Evolutionary conservation across 2,888 invertebrate genomes (phyloP).

Genomic region (Lydus trimaculatus): DNA sequence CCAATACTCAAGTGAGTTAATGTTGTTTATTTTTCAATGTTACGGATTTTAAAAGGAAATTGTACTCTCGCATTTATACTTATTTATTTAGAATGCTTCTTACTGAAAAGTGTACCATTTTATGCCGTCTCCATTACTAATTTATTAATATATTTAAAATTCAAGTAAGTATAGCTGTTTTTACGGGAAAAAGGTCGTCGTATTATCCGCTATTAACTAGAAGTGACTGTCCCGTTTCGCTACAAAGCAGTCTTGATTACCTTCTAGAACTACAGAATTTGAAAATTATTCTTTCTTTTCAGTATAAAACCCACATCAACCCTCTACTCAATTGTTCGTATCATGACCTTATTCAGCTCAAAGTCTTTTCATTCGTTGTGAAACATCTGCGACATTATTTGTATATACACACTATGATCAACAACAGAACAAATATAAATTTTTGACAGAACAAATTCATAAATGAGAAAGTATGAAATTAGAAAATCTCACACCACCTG

Average conservation of each 20-base stretch:
- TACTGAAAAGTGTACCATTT: background rate
- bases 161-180: background rate
- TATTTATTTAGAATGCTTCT: too few species aligned
- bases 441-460: conserved; percentile 19
- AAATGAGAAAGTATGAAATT: conserved; percentile 38
- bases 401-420: conserved; percentile 11
- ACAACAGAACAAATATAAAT: conserved; percentile 22
- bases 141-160: background rate
- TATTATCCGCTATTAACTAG: background rate
- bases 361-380: background rate
- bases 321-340: conserved; percentile 19
- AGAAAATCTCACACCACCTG: conserved; percentile 38
- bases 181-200: too few species aligned
- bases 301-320: background rate
- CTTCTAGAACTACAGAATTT: conserved; percentile 3
- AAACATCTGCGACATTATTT: conserved; percentile 30
- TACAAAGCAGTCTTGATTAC: background rate
- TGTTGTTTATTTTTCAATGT: conserved; percentile 1
- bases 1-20: conserved; percentile 22
- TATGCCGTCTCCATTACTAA: background rate
- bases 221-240: background rate
- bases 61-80: too few species aligned
- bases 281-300: conserved; percentile 4
- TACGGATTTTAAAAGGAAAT: too few species aligned
- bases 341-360: conserved; percentile 21